A percentile compares a stretch with the other conserved stretches of the same genome.
These are phyloP conservation scores for Montipora cactus DNA, from an alignment of 64 coral and sea anemone species.

Conservation along the genomic window DNA sequence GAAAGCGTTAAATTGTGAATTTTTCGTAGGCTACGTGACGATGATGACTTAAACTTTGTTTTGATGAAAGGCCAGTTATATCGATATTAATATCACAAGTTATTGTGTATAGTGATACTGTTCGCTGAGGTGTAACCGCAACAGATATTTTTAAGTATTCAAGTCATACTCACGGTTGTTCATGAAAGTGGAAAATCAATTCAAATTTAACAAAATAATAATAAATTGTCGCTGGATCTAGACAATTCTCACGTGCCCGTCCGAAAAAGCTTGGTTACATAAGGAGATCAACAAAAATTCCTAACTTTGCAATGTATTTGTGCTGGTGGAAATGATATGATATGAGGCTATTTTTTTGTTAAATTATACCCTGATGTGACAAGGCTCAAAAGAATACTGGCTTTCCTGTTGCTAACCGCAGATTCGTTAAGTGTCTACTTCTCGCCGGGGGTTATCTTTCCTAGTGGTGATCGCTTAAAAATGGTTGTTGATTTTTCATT, in stretches of 20 bases:
- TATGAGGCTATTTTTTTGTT: not conserved
- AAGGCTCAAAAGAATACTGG: not conserved
- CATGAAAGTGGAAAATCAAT: not conserved
- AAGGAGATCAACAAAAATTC: not conserved
- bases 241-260: not conserved
- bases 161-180: not conserved
- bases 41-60: not conserved
- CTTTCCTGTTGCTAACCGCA: not conserved
- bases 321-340: not conserved
- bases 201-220: not conserved
- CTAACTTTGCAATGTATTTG: not conserved
- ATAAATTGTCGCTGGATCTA: not conserved
- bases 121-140: conserved; percentile 8
- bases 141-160: conserved; percentile 4
- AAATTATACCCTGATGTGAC: not conserved
- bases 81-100: not conserved
- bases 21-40: not conserved
- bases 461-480: not conserved
- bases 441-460: no score
- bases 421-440: not conserved
- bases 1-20: not conserved
- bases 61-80: not conserved
- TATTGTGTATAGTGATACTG: not conserved
- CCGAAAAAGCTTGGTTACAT: not conserved
- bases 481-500: not conserved